Evolutionary conservation across 2,113 vertebrate genomes (phyloP).

Genomic region (Malaclemys terrapin): DNA sequence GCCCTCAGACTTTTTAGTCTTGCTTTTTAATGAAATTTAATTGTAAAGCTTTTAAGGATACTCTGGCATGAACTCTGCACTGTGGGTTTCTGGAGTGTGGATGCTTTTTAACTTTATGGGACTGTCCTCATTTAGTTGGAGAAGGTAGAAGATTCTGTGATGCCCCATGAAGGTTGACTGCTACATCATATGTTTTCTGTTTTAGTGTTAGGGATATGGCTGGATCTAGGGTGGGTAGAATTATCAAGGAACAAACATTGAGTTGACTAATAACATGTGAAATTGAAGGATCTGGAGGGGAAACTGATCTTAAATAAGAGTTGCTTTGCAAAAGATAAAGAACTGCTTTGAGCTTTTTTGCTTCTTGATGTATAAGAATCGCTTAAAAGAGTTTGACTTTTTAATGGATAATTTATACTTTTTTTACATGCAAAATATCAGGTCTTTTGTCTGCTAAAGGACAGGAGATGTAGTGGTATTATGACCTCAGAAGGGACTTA

Average conservation of each 20-base stretch:
- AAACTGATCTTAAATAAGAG: not conserved
- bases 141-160: not conserved
- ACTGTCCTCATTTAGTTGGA: slow-evolving; percentile 18
- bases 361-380: not conserved
- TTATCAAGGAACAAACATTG: not conserved
- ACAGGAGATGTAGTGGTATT: slow-evolving; percentile 23
- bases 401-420: not conserved
- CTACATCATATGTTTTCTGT: not conserved
- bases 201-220: slow-evolving; percentile 14
- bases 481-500: slow-evolving; percentile 35
- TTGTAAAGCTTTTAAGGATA: slow-evolving; percentile 7
- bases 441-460: not conserved
- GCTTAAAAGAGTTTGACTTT: slow-evolving; percentile 14
- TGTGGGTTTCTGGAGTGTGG: not conserved
- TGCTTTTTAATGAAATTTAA: not conserved
- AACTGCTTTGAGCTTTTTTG: not conserved
- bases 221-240: not conserved
- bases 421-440: slow-evolving; percentile 23
- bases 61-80: not conserved
- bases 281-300: not conserved
- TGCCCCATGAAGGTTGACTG: not conserved
- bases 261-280: slow-evolving; percentile 11
- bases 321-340: not conserved
- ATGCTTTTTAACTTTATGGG: slow-evolving; percentile 22
- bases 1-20: slow-evolving; percentile 21